Evolutionary conservation across 1,140 invertebrate genomes (phyloP).

Genomic region (Halesus radiatus): DNA sequence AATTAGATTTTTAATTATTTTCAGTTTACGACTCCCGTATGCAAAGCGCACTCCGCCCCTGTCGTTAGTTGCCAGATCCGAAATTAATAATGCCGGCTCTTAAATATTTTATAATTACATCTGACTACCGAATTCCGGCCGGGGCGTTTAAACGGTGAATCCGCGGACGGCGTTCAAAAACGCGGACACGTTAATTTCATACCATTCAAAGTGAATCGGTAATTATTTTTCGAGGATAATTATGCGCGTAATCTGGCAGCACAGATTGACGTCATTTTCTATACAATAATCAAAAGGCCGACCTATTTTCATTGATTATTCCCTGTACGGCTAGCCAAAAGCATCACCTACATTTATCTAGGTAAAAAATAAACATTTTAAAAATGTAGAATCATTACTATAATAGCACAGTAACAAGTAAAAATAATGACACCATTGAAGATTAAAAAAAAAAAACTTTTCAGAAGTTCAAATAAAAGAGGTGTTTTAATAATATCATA

Average conservation of each 20-base stretch:
- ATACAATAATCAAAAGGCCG: constrained; percentile 7
- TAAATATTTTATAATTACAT: constrained; percentile 43
- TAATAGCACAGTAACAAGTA: too few species aligned
- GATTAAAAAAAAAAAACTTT: too few species aligned
- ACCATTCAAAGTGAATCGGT: constrained; percentile 46
- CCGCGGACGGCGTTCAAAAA: constrained; percentile 26
- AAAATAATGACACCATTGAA: too few species aligned
- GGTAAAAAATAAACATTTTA: too few species aligned
- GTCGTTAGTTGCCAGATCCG: constrained; percentile 39
- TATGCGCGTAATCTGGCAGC: constrained; percentile 41
- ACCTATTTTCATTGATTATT: constrained; percentile 8
- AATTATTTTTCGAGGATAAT: constrained; percentile 41
- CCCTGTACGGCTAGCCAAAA: not conserved
- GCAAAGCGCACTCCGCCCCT: constrained; percentile 24
- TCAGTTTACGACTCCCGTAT: constrained; percentile 10
- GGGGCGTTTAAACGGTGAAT: constrained; percentile 16
- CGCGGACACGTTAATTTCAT: constrained; percentile 38
- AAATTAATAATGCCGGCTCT: constrained; percentile 38
- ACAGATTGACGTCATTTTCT: constrained; percentile 25
- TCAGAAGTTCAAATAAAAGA: too few species aligned
- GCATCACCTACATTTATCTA: not conserved
- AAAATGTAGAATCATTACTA: too few species aligned
- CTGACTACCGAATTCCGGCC: constrained; percentile 42
- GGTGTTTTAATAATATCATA: too few species aligned
- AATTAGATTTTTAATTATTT: constrained; percentile 1